Evolutionary conservation across 2,888 invertebrate genomes (phyloP), one percentile per base, ranked within the genome.

Genomic region (Tuberolachnus salignus): DNA sequence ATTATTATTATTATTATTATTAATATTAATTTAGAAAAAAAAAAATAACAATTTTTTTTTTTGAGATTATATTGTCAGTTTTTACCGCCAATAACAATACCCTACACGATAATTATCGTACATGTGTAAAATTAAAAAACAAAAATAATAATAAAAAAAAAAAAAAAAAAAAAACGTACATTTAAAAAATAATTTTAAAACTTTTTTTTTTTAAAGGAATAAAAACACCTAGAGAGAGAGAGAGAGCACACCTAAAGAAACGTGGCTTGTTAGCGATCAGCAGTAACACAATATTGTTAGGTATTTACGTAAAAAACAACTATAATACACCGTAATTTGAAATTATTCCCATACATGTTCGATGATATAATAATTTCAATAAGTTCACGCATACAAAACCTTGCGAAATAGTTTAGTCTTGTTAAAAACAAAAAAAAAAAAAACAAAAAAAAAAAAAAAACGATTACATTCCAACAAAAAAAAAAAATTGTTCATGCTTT

Each of bases 181-280:
- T 66, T 75, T 75, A 59, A 67, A 75, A 64, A 64, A 49, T 57
- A 46, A 66, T 67, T n/a, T 67, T 66, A 53, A 66, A n/a, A n/a
- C n/a, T n/a, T n/a, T 55, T 44, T 19, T 14, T 26, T 72, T 21
- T 46, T 57, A 26, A n/a, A 64, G 63, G 64, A 55, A 66, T 53
- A 44, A 66, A 59, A 53, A 66, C 26, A 53, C 49, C 44, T 66
- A 42, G 26, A 75, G 66, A 34, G 34, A 34, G 34, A 34, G 34
- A 34, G 34, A 67, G 67, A 75, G 67, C 75, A 75, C 75, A 75
- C 75, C 75, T 75, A 75, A 75, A 75, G 75, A 75, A 75, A 75
- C 75, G 75, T 75, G 75, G 75, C 75, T 75, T 75, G 75, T 75
- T 75, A 75, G 75, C 75, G 57, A 75, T 75, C 75, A 75, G 75